A percentile compares a stretch with the other conserved stretches of the same genome.
phyloP scores from a whole-genome alignment of 37 sponge, comb jelly and placozoan species.

The Amphimedon queenslandica region DNA sequence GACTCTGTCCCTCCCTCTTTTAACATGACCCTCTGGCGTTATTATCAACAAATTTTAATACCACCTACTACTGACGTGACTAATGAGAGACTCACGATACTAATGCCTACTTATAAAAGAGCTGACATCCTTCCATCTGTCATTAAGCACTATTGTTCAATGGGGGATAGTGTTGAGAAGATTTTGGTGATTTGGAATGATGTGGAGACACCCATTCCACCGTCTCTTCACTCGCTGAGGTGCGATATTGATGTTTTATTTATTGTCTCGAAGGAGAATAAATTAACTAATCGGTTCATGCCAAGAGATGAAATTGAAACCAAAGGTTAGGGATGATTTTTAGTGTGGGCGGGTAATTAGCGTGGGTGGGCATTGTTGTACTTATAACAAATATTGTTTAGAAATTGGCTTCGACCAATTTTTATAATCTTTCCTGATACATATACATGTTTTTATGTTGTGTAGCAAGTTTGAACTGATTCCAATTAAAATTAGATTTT shows the following conservation, averaged over 20 bases:
- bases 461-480: too few relatives aligned
- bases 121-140: conserved; percentile 19
- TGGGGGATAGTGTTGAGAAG: conserved; percentile 6
- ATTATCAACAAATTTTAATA: background rate
- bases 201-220: conserved; percentile 13
- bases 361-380: too few relatives aligned
- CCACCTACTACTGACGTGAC: background rate
- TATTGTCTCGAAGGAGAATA: conserved; percentile 1
- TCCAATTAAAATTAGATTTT: too few relatives aligned
- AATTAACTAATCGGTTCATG: conserved; percentile 27
- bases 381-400: too few relatives aligned
- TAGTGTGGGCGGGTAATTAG: too few relatives aligned
- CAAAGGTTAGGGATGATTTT: conserved; percentile 45
- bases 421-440: too few relatives aligned
- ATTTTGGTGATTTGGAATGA: conserved; percentile 55
- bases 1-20: conserved; percentile 13
- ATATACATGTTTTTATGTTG: background rate
- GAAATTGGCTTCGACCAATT: too few relatives aligned
- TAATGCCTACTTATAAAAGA: conserved; percentile 47
- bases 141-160: conserved; percentile 33
- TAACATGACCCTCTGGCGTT: conserved; percentile 6
- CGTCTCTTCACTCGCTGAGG: conserved; percentile 6
- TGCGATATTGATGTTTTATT: conserved; percentile 22
- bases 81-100: conserved; percentile 19
- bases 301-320: conserved; percentile 34